Conservation (phyloP, 2,113 vertebrate genomes). For the Ceyx margarethae region DNA sequence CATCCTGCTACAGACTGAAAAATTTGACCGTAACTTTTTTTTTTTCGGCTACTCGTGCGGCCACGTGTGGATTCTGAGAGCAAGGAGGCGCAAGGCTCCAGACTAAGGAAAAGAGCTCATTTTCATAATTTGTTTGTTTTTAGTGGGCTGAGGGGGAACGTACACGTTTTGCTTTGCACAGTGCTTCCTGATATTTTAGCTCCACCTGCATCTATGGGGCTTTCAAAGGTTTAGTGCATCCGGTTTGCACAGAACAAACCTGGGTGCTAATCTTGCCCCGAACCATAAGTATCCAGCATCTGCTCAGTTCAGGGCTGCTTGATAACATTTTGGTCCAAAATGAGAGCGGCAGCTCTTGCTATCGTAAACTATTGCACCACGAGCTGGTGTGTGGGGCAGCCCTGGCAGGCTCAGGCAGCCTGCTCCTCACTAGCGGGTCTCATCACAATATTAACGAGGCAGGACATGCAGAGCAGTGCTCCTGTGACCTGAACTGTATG, state of each 20-base stretch:
- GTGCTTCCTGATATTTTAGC: background rate
- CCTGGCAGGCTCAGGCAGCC: background rate
- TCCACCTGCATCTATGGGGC: background rate
- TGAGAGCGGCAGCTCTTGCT: background rate
- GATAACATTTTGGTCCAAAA: background rate
- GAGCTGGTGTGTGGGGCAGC: background rate
- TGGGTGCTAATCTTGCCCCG: background rate
- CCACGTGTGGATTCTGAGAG: background rate
- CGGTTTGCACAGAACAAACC: background rate
- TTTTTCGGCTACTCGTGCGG: background rate
- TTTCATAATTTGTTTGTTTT: background rate
- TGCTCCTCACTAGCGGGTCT: background rate
- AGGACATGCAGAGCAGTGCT: fast-evolving
- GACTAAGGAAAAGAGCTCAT: background rate
- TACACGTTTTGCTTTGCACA: background rate
- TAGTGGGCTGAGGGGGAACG: background rate
- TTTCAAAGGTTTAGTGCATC: background rate
- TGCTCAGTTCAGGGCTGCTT: background rate
- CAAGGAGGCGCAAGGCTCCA: background rate
- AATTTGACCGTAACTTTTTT: background rate
- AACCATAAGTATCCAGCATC: background rate
- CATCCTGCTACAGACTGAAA: background rate
- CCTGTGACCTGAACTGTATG: background rate
- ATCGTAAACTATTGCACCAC: background rate
- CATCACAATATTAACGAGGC: background rate